phyloP scores from a whole-genome alignment of 2,888 invertebrate genomes.

The Noctua comes region DNA sequence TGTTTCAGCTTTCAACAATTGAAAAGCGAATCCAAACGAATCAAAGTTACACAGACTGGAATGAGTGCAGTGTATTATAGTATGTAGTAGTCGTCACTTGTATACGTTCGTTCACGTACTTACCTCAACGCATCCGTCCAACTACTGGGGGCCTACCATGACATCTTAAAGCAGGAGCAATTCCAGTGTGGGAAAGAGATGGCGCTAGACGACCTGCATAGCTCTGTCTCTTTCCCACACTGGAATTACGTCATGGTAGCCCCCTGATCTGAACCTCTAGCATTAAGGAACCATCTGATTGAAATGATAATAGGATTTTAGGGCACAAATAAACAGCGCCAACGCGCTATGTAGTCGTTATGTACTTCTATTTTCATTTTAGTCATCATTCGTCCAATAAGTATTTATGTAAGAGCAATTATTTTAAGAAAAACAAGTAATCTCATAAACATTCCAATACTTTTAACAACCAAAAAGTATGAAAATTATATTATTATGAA shows the following conservation, averaged over 20 bases:
- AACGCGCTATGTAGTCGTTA: conserved; percentile 65
- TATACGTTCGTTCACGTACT: conserved; percentile 62
- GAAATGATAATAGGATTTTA: conserved; percentile 88
- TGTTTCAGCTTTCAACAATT: conserved; percentile 81
- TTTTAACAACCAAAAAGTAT: conserved; percentile 73
- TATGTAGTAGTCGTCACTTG: conserved; percentile 57
- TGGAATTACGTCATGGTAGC: too few species aligned
- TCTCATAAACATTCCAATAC: conserved; percentile 65
- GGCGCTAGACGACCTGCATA: too few species aligned
- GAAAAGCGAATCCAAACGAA: conserved; percentile 64
- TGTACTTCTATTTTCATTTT: conserved; percentile 89
- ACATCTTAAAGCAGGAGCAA: too few species aligned
- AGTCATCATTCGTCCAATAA: conserved; percentile 74
- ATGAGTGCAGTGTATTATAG: conserved; percentile 74
- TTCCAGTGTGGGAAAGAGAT: too few species aligned
- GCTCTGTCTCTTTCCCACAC: too few species aligned
- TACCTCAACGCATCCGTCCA: conserved; percentile 79
- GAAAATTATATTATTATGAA: conserved; percentile 56
- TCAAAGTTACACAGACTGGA: conserved; percentile 66
- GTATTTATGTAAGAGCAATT: conserved; percentile 68
- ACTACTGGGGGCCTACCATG: conserved; percentile 22
- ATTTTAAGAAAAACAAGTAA: conserved; percentile 58
- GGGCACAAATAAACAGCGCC: conserved; percentile 72
- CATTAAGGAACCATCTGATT: conserved; percentile 73
- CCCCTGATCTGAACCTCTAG: conserved; percentile 66